phyloP scores from a whole-genome alignment of 2,888 invertebrate genomes.

The Leptura quadrifasciata region DNA sequence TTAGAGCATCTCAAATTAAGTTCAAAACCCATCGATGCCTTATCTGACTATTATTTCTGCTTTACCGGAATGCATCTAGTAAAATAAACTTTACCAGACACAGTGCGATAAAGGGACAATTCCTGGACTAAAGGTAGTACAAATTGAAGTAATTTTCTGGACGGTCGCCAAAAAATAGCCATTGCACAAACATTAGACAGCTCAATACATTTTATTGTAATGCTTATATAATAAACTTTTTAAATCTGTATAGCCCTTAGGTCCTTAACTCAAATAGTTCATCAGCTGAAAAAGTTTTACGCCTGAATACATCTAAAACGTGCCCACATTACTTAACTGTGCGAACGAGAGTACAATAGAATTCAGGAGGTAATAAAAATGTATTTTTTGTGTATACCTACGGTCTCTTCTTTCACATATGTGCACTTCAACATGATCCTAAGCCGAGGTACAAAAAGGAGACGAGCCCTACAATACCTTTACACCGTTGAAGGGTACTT shows the following conservation, averaged over 20 bases:
- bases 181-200: too few species aligned
- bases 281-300: not conserved
- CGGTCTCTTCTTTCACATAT: not conserved
- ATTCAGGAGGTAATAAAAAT: not conserved
- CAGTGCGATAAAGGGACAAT: too few species aligned
- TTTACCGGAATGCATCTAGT: too few species aligned
- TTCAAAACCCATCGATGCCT: too few species aligned
- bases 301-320: not conserved
- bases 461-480: slow-evolving; percentile 43
- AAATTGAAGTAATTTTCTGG: too few species aligned
- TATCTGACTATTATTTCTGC: too few species aligned
- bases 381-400: not conserved
- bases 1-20: too few species aligned
- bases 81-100: too few species aligned
- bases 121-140: too few species aligned
- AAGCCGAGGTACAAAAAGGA: slow-evolving; percentile 31
- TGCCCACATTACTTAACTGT: not conserved
- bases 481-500: slow-evolving; percentile 41
- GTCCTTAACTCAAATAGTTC: not conserved
- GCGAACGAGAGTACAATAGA: not conserved
- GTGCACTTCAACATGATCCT: not conserved
- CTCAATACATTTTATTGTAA: not conserved
- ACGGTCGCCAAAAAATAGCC: too few species aligned
- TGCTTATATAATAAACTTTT: not conserved
- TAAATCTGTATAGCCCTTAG: not conserved